Evolutionary conservation across 2,797 vertebrate species (phyloP).

Genomic region (Galagoides demidoff): DNA sequence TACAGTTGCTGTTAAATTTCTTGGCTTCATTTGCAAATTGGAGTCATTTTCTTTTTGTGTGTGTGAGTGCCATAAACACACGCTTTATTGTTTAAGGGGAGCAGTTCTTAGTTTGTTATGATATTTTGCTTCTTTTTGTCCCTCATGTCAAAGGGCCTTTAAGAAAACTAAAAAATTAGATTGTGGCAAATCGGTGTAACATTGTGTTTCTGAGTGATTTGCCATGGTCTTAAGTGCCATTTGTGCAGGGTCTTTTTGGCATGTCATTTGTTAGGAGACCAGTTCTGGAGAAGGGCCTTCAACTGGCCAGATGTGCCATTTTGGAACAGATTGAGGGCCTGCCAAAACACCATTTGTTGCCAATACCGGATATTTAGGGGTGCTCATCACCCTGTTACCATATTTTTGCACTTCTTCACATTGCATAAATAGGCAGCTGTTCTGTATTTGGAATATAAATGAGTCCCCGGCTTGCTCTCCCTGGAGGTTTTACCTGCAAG

Average conservation of each 20-base stretch:
- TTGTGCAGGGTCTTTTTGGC: conserved; percentile 55
- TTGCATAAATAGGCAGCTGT: conserved; percentile 82
- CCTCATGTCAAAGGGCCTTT: conserved; percentile 27
- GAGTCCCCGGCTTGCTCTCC: conserved; percentile 80
- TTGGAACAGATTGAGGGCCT: conserved; percentile 49
- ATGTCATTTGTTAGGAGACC: conserved; percentile 42
- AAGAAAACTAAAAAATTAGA: not conserved
- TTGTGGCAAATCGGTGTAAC: conserved; percentile 22
- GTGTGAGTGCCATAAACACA: conserved; percentile 70
- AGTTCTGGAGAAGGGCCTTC: conserved; percentile 55
- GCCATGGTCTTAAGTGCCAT: conserved; percentile 44
- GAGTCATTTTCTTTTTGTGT: conserved; percentile 65
- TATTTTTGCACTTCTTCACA: conserved; percentile 81
- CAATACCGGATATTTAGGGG: conserved; percentile 70
- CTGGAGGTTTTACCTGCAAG: conserved; percentile 82
- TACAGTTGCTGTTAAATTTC: conserved; percentile 70
- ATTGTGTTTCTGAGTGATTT: conserved; percentile 12
- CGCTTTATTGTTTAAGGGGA: conserved; percentile 67
- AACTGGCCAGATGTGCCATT: conserved; percentile 62
- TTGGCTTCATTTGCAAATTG: conserved; percentile 79
- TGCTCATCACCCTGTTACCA: conserved; percentile 72
- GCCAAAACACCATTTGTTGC: conserved; percentile 76
- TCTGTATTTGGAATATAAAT: conserved; percentile 83
- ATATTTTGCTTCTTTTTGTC: conserved; percentile 69
- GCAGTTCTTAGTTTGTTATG: conserved; percentile 53